phyloP scores from a whole-genome alignment of 2,113 vertebrate species.

The Paratilapia polleni region DNA sequence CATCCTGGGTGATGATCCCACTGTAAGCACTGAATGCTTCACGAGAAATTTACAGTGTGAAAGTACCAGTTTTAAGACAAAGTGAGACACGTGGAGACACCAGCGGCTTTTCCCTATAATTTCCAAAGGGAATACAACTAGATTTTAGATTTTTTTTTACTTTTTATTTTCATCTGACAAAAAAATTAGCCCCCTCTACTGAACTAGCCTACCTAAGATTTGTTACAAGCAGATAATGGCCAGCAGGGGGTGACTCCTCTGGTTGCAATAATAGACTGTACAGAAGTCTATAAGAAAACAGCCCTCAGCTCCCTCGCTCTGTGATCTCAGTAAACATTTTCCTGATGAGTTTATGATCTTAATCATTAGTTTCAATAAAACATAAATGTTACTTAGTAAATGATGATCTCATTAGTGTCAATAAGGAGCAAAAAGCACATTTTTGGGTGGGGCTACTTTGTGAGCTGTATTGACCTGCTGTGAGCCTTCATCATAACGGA shows the following conservation, averaged over 20 bases:
- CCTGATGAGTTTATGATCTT: rapidly evolving
- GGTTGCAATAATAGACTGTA: too few species aligned
- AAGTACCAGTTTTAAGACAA: background rate
- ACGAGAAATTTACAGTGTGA: background rate
- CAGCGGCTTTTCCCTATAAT: rapidly evolving
- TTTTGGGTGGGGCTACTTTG: too few species aligned
- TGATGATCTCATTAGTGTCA: rapidly evolving
- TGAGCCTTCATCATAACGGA: too few species aligned
- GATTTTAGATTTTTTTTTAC: background rate
- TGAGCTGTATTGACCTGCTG: background rate
- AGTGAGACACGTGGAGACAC: background rate
- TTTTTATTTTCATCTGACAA: background rate
- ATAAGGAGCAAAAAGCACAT: too few species aligned
- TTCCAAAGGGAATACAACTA: background rate
- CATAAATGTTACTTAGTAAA: background rate
- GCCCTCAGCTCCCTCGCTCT: background rate
- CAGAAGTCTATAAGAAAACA: background rate
- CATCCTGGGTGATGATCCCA: background rate
- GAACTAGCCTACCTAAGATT: background rate
- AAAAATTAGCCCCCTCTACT: background rate
- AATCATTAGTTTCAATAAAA: background rate
- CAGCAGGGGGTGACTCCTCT: too few species aligned
- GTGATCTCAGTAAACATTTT: background rate
- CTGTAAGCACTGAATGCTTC: background rate
- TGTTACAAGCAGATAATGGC: too few species aligned